Conservation (phyloP, 1,140 invertebrate species). For the Calephelis virginiensis region DNA sequence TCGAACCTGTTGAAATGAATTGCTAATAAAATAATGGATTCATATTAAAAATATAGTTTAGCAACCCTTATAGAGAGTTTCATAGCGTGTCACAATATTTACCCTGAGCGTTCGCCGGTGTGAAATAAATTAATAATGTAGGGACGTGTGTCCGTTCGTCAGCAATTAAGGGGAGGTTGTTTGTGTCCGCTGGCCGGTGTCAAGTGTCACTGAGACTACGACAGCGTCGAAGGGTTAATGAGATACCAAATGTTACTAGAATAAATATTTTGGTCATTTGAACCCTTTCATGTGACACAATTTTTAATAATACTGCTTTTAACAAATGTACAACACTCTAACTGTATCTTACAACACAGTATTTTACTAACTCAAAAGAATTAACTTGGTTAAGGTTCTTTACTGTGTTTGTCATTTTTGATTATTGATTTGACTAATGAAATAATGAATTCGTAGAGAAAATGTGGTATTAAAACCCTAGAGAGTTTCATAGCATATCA, state of each 20-base stretch:
- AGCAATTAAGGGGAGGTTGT: constrained; percentile 53
- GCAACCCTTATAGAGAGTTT: not conserved
- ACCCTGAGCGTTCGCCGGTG: constrained; percentile 11
- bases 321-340: too few species aligned
- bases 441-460: not conserved
- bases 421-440: too few species aligned
- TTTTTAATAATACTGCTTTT: not conserved
- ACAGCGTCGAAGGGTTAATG: constrained; percentile 1
- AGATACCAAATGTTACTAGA: not conserved
- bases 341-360: too few species aligned
- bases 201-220: constrained; percentile 32
- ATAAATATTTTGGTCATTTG: not conserved
- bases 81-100: constrained; percentile 16
- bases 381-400: too few species aligned
- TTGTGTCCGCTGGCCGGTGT: constrained; percentile 41
- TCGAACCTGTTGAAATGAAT: too few species aligned
- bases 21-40: too few species aligned
- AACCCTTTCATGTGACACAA: not conserved
- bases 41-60: not conserved
- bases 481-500: not conserved
- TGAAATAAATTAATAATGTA: constrained; percentile 40
- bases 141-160: constrained; percentile 37
- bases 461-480: not conserved
- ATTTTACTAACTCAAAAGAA: too few species aligned
- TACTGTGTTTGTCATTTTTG: too few species aligned